A percentile compares a stretch with the other conserved stretches of the same genome.
Evolutionary conservation across 1,140 invertebrate species (phyloP).

Genomic region (Cylas formicarius): DNA sequence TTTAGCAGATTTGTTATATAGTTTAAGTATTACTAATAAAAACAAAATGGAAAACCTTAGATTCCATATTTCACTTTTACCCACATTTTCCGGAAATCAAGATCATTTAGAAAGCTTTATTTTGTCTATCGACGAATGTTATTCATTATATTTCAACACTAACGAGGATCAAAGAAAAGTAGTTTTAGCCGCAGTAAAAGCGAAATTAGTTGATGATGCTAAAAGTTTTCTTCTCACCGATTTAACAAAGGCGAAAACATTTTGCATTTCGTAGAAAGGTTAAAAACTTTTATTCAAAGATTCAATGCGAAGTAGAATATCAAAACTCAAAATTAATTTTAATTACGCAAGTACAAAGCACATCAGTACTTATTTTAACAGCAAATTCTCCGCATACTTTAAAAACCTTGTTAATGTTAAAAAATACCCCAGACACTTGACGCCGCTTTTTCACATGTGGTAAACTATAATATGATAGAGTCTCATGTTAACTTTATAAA

Average conservation of each 20-base stretch:
- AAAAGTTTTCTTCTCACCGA: constrained; percentile 5
- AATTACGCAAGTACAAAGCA: constrained; percentile 7
- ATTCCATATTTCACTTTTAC: no score
- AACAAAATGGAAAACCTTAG: no score
- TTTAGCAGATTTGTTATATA: no score
- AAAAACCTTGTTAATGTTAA: constrained; percentile 6
- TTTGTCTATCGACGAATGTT: neutral
- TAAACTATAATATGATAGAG: constrained; percentile 7
- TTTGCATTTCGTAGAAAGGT: neutral
- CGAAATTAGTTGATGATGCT: constrained; percentile 9
- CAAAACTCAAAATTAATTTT: neutral
- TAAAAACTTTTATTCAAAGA: constrained; percentile 9
- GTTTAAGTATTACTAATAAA: no score
- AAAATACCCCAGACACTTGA: constrained; percentile 3
- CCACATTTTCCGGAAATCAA: constrained; percentile 2
- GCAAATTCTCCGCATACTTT: neutral
- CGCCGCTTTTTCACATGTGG: neutral
- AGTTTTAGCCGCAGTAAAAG: constrained; percentile 2
- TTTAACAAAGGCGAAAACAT: constrained; percentile 8
- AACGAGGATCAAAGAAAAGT: constrained; percentile 1
- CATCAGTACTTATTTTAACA: constrained; percentile 4
- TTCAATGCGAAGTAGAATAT: neutral
- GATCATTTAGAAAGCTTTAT: constrained; percentile 7
- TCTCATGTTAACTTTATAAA: no score
- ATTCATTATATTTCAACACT: constrained; percentile 1